Conservation (phyloP, 2,113 vertebrate genomes). For the Malurus cyaneus region DNA sequence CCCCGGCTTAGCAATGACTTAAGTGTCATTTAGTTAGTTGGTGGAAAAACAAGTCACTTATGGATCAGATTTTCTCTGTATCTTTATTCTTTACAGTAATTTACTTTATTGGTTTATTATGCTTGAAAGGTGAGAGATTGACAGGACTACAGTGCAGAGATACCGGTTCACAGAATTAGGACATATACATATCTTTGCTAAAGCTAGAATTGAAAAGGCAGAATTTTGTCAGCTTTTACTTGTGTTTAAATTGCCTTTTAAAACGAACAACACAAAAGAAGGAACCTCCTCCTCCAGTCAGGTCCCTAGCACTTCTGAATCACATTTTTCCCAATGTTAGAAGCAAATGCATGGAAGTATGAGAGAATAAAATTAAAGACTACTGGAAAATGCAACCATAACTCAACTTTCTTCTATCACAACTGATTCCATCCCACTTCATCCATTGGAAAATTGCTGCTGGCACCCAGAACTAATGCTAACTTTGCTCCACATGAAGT, state of each 20-base stretch:
- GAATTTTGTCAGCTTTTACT: not conserved
- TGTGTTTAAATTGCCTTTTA: not conserved
- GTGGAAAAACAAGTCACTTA: constrained; percentile 74
- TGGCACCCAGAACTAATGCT: not conserved
- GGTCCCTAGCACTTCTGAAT: not conserved
- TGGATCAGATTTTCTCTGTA: constrained; percentile 65
- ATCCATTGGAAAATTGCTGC: not conserved
- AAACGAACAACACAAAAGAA: too few species aligned
- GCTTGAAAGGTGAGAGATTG: constrained; percentile 64
- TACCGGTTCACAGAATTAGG: constrained; percentile 32
- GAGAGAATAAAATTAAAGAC: not conserved
- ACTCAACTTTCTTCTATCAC: not conserved
- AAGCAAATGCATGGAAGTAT: not conserved
- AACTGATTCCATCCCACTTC: not conserved
- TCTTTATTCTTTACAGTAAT: constrained; percentile 67
- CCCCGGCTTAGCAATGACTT: constrained; percentile 66
- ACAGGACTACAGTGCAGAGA: constrained; percentile 44
- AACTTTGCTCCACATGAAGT: too few species aligned
- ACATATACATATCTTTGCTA: not conserved
- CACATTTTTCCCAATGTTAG: not conserved
- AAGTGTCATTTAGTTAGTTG: constrained; percentile 72
- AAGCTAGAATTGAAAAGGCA: constrained; percentile 52
- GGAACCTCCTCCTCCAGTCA: not conserved
- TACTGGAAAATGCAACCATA: not conserved
- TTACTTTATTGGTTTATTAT: constrained; percentile 63